Evolutionary conservation across 1,140 invertebrate species (phyloP), one percentile per base, ranked within the genome.

Genomic region (Drosophila repleta): DNA sequence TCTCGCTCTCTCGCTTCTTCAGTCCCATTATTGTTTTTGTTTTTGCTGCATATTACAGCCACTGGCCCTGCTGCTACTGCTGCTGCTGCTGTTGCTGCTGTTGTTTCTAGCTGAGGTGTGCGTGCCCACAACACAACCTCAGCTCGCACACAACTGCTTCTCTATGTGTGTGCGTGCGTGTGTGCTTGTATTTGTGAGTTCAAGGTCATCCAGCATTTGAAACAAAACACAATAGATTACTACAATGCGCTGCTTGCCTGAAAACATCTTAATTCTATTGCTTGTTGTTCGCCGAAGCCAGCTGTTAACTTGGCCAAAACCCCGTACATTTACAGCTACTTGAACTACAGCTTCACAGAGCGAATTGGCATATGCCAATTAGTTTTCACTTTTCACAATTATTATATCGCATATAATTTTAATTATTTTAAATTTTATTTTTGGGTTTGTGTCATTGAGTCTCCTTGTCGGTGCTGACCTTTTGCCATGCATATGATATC

Each of bases 171-270:
- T 58, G 15, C 46, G 55, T 55, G n/a, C n/a, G 60, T 41, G 68
- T 51, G 48, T 66, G 46, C 26, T n/a, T 62, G 75, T 82, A 69
- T 71, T 72, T 76, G 76, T 76, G 88, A 90, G 88, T 90, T 90
- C 88, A 90, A 90, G 88, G 88, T 90, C 88, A 90, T 88, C 89
- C 84, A 90, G 76, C 75, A 88, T 81, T 90, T 88, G 77, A 84
- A 90, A 89, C 80, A 85, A 80, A 79, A 78, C 84, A 76, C 76
- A 80, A 87, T 82, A 81, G 74, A 87, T 87, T 85, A 78, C 29
- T 24, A 24, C 65, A 79, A 74, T 77, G 62, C 66, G 80, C 66
- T 52, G 66, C 63, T 56, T 70, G 71, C 74, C 79, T 61, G 55
- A 72, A 82, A 72, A 80, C 65, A 79, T 87, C 73, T 82, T 78